These are phyloP conservation scores for Lasioglossum zephyrum DNA, from an alignment of 2,888 invertebrate species.

Conservation along the genomic window DNA sequence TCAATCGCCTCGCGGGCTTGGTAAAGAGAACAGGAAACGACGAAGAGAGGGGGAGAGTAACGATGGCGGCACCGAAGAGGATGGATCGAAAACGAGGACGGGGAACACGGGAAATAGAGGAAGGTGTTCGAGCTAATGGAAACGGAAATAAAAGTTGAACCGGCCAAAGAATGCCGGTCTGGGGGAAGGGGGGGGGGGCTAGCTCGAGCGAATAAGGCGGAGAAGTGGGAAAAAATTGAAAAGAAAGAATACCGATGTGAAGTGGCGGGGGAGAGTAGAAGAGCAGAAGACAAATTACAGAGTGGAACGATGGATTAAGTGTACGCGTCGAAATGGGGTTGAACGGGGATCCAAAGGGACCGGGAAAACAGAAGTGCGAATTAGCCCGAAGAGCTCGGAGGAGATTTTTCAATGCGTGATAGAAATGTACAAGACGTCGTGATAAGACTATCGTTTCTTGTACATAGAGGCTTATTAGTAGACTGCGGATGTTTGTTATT, in stretches of 20 bases:
- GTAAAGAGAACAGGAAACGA: conserved; percentile 11
- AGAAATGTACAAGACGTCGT: neutral
- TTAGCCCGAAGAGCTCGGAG: neutral
- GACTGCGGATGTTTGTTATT: too few species aligned
- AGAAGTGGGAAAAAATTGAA: neutral
- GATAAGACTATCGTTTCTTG: neutral
- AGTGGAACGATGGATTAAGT: neutral
- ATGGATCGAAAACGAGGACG: neutral
- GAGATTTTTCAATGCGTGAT: neutral
- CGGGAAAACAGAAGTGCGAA: conserved; percentile 3
- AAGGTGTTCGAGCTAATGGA: conserved; percentile 44
- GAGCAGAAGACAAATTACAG: conserved; percentile 10
- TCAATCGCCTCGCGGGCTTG: conserved; percentile 46
- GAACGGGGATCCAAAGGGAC: neutral
- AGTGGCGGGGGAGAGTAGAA: neutral
- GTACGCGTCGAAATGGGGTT: neutral
- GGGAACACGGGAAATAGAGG: conserved; percentile 12
- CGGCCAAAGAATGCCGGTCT: neutral
- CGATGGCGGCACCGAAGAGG: neutral
- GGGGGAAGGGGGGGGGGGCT: neutral
- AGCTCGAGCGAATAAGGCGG: neutral
- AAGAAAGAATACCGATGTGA: neutral
- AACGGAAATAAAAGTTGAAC: conserved; percentile 49
- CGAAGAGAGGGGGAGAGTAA: neutral
- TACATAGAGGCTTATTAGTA: neutral